Percentiles rank a stretch among this genome's conserved stretches.
Evolutionary conservation across 2,797 vertebrate genomes (phyloP).

Genomic region (Myripristis jacobus): DNA sequence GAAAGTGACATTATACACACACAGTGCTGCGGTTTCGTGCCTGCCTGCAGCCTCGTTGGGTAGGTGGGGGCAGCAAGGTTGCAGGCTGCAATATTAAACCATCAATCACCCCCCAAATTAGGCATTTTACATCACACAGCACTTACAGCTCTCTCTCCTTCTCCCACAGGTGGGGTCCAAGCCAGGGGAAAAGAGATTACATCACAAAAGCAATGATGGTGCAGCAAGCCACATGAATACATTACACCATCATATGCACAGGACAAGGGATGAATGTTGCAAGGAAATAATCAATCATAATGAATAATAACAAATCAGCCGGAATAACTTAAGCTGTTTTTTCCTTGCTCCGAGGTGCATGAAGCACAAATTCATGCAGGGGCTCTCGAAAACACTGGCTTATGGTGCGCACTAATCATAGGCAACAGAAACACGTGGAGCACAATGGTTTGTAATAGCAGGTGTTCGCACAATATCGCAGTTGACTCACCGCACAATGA

Average conservation of each 20-base stretch:
- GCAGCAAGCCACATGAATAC: slow-evolving; percentile 68
- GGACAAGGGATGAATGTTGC: slow-evolving; percentile 48
- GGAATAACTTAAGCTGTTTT: slow-evolving; percentile 40
- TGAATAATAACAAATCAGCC: slow-evolving; percentile 77
- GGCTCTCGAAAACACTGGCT: slow-evolving; percentile 28
- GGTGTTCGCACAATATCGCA: slow-evolving; percentile 45
- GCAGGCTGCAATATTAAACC: slow-evolving; percentile 90
- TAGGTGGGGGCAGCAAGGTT: slow-evolving; percentile 88
- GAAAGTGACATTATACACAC: slow-evolving; percentile 82
- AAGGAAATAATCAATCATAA: slow-evolving; percentile 74
- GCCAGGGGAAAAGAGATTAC: slow-evolving; percentile 80
- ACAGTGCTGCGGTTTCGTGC: slow-evolving; percentile 73
- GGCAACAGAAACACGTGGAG: slow-evolving; percentile 31
- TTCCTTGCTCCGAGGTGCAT: slow-evolving; percentile 51
- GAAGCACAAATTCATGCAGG: slow-evolving; percentile 37
- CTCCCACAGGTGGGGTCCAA: slow-evolving; percentile 83
- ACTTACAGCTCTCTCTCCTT: slow-evolving; percentile 78
- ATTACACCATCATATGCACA: slow-evolving; percentile 68
- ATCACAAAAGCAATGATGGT: slow-evolving; percentile 81
- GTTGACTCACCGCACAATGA: slow-evolving; percentile 43
- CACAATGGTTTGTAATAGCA: slow-evolving; percentile 42
- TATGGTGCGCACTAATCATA: slow-evolving; percentile 36
- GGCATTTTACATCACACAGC: slow-evolving; percentile 87
- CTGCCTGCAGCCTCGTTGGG: slow-evolving; percentile 87
- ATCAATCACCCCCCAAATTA: slow-evolving; percentile 90